These are phyloP conservation scores for Petrocephalus microphthalmus DNA, from an alignment of 2,113 vertebrate species.

Conservation along the genomic window DNA sequence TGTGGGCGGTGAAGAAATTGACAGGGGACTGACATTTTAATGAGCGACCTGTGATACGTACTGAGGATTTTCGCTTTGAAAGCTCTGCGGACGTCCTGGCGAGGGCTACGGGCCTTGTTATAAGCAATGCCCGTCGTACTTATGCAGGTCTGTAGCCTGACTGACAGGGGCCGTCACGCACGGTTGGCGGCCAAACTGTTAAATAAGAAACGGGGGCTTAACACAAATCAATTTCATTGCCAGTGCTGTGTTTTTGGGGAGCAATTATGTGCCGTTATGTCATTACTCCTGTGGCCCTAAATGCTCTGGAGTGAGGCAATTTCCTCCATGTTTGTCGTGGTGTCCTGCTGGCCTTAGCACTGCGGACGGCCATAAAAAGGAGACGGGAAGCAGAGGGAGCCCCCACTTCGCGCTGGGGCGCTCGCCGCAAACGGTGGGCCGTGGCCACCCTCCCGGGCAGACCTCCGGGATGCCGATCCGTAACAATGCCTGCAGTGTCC, in stretches of 20 bases:
- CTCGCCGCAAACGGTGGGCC: neutral
- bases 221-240: neutral
- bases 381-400: neutral
- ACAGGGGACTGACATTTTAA: conserved; percentile 12
- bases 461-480: neutral
- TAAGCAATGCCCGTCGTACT: neutral
- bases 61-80: conserved; percentile 23
- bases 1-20: conserved; percentile 4
- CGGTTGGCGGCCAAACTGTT: neutral
- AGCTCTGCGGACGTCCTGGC: neutral
- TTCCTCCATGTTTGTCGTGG: conserved; percentile 47
- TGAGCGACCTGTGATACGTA: conserved; percentile 13
- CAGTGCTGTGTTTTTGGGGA: neutral
- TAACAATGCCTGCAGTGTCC: neutral
- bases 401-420: neutral
- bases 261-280: conserved; percentile 30
- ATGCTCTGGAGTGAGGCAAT: conserved; percentile 35
- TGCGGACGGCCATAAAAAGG: neutral
- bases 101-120: neutral
- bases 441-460: neutral
- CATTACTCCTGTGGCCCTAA: conserved; percentile 34
- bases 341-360: conserved; percentile 20
- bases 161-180: neutral
- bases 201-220: neutral
- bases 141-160: neutral